These are phyloP conservation scores for Otolemur crassicaudatus DNA, from an alignment of 2,797 vertebrate genomes.

Conservation along the genomic window DNA sequence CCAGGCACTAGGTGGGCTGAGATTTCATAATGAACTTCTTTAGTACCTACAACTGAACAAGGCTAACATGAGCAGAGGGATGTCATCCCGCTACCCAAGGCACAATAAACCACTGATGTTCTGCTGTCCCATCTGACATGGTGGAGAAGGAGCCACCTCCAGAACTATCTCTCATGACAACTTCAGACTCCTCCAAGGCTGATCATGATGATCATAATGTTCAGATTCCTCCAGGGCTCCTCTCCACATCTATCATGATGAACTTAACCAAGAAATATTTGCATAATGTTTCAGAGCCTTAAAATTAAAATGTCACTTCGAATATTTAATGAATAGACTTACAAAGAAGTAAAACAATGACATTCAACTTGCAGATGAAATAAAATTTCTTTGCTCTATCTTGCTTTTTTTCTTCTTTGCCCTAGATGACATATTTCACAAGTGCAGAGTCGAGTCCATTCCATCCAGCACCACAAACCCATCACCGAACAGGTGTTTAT, in stretches of 20 bases:
- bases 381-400: neutral
- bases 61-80: neutral
- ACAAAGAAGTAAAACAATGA: slow-evolving; percentile 23
- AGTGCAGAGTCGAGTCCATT: neutral
- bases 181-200: neutral
- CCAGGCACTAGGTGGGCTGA: neutral
- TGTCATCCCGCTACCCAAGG: neutral
- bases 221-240: neutral
- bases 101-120: neutral
- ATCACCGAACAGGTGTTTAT: slow-evolving; percentile 46
- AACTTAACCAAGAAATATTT: neutral
- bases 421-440: slow-evolving; percentile 31
- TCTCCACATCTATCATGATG: neutral
- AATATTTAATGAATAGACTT: slow-evolving; percentile 18
- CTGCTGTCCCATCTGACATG: neutral
- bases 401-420: neutral
- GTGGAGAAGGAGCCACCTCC: neutral
- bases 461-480: neutral
- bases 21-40: neutral
- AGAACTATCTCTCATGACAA: neutral
- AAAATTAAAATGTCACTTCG: slow-evolving; percentile 19
- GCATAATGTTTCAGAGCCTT: slow-evolving; percentile 19
- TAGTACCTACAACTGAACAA: neutral
- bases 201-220: neutral
- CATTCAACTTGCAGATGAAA: slow-evolving; percentile 21